phyloP scores from a whole-genome alignment of 2,797 vertebrate species.

The Erethizon dorsatum region DNA sequence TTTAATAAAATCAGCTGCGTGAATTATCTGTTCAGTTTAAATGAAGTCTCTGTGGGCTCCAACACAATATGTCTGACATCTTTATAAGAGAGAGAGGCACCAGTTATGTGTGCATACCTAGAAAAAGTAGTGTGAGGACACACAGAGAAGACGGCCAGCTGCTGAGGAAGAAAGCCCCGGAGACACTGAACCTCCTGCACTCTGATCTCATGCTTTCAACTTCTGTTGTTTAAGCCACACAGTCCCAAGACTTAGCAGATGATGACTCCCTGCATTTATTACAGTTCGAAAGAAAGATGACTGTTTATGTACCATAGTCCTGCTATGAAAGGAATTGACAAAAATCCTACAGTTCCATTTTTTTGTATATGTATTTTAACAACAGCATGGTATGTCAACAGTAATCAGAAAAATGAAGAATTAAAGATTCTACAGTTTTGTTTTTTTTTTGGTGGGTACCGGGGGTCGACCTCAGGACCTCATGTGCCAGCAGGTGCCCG shows the following conservation, averaged over 20 bases:
- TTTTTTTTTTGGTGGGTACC: too few species aligned
- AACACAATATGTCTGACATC: background rate
- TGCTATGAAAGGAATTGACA: background rate
- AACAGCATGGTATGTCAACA: background rate
- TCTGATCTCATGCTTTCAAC: background rate
- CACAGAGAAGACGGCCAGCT: background rate
- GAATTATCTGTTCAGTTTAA: background rate
- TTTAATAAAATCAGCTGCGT: background rate
- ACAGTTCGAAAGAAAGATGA: background rate
- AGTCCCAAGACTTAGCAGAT: background rate
- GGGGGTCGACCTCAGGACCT: too few species aligned
- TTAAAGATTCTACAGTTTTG: background rate
- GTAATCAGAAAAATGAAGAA: background rate
- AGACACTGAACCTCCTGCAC: background rate
- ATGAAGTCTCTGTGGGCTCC: background rate
- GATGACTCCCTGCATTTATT: background rate
- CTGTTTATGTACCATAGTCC: background rate
- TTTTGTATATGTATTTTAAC: background rate
- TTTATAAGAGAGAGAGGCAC: background rate
- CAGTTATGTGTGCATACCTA: background rate
- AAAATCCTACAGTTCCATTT: background rate
- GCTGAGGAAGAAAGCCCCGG: background rate
- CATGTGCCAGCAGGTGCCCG: too few species aligned
- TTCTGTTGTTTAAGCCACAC: background rate
- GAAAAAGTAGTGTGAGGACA: background rate